Percentiles rank a stretch among this genome's conserved stretches.
These are phyloP conservation scores for Allophyes oxyacanthae DNA, from an alignment of 2,888 invertebrate species.

Conservation along the genomic window DNA sequence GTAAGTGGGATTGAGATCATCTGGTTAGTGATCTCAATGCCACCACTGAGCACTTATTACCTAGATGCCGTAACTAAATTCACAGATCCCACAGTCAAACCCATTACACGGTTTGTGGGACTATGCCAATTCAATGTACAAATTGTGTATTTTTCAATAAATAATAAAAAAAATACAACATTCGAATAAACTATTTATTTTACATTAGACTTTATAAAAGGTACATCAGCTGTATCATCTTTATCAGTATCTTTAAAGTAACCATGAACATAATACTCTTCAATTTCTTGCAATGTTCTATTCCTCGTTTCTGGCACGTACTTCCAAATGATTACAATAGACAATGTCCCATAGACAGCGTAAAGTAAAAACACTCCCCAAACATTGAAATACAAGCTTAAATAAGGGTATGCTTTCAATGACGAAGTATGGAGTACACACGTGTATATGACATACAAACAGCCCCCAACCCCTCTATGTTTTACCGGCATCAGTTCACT, in stretches of 20 bases:
- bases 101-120: too few species aligned
- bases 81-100: too few species aligned
- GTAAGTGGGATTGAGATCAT: too few species aligned
- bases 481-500: conserved; percentile 54
- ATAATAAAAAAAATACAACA: not conserved
- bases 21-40: too few species aligned
- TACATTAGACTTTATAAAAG: conserved; percentile 28
- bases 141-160: too few species aligned
- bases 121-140: too few species aligned
- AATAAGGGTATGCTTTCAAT: conserved; percentile 47
- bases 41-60: too few species aligned
- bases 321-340: conserved; percentile 38
- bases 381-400: conserved; percentile 32
- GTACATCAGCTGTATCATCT: conserved; percentile 9
- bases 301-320: conserved; percentile 51
- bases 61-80: too few species aligned
- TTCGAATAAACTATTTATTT: not conserved
- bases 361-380: conserved; percentile 42
- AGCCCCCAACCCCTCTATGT: conserved; percentile 46
- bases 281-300: conserved; percentile 48
- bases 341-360: conserved; percentile 12
- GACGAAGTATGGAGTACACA: conserved; percentile 46
- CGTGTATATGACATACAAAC: conserved; percentile 32
- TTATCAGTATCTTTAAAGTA: conserved; percentile 16
- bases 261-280: conserved; percentile 44